These are phyloP conservation scores for Acrocera orbiculus DNA, from an alignment of 2,888 invertebrate species.

Conservation along the genomic window DNA sequence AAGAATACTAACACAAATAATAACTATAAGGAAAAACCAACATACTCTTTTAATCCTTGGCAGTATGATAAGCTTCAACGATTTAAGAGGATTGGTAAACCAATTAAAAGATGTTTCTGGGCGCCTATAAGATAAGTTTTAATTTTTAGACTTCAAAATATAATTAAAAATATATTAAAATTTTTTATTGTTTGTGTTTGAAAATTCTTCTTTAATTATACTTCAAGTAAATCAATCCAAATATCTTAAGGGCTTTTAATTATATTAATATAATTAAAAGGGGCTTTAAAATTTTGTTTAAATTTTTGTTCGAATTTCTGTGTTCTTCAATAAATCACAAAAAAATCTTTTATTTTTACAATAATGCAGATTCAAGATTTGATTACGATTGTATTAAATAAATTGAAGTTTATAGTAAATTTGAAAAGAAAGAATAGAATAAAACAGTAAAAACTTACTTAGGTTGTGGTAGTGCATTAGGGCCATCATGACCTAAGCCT, in stretches of 20 bases:
- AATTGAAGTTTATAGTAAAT: no score
- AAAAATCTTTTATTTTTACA: no score
- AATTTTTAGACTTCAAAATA: not conserved
- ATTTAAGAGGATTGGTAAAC: constrained; percentile 37
- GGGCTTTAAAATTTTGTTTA: no score
- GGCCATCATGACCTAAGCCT: constrained; percentile 45
- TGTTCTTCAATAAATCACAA: no score
- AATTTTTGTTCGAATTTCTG: no score
- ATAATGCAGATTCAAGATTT: no score
- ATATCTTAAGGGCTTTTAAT: not conserved
- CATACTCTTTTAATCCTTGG: constrained; percentile 14
- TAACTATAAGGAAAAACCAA: no score
- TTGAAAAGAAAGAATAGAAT: no score
- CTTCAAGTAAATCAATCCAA: not conserved
- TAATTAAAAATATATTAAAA: no score
- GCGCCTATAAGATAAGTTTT: constrained; percentile 29
- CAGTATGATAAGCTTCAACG: constrained; percentile 23
- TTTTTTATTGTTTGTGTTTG: no score
- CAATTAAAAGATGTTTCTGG: constrained; percentile 44
- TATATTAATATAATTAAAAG: not conserved
- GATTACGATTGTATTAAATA: no score
- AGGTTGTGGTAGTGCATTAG: constrained; percentile 43
- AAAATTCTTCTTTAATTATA: not conserved
- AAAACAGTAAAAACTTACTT: constrained; percentile 35
- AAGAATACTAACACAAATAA: no score